Evolutionary conservation across 2,888 invertebrate species (phyloP).

Genomic region (Byasa hedistus): DNA sequence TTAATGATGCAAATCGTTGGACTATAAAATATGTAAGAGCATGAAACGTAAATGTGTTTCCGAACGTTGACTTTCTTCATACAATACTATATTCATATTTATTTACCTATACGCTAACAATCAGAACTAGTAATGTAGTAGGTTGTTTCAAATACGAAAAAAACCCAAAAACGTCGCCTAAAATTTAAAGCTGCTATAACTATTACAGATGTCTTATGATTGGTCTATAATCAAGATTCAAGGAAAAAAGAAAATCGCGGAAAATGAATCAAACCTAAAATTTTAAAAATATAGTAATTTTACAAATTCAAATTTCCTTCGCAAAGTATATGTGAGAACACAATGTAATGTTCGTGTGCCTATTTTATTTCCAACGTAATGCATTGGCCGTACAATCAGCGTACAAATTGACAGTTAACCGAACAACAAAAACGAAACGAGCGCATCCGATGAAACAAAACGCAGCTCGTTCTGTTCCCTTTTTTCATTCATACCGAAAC

Average conservation of each 20-base stretch:
- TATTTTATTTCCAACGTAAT: conserved; percentile 13
- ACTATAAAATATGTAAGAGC: neutral
- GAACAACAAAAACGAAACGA: conserved; percentile 21
- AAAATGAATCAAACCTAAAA: too few species aligned
- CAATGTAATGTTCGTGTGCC: conserved; percentile 5
- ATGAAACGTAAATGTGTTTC: neutral
- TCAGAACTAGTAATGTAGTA: neutral
- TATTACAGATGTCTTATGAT: too few species aligned
- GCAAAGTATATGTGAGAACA: neutral
- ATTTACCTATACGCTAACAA: neutral
- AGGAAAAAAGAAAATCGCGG: too few species aligned
- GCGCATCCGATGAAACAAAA: conserved; percentile 25
- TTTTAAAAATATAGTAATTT: too few species aligned
- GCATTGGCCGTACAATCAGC: conserved; percentile 17
- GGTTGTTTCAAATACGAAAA: too few species aligned
- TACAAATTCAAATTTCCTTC: too few species aligned
- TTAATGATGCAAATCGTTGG: conserved; percentile 1
- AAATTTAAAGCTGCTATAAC: too few species aligned
- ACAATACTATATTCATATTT: neutral
- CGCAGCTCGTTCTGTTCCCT: conserved; percentile 11
- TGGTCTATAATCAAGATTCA: too few species aligned
- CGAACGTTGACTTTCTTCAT: neutral
- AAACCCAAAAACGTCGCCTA: too few species aligned
- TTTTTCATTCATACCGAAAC: conserved; percentile 8
- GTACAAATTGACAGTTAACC: conserved; percentile 28